Evolutionary conservation across 1,140 invertebrate genomes (phyloP).

Genomic region (Heliconius nattereri): DNA sequence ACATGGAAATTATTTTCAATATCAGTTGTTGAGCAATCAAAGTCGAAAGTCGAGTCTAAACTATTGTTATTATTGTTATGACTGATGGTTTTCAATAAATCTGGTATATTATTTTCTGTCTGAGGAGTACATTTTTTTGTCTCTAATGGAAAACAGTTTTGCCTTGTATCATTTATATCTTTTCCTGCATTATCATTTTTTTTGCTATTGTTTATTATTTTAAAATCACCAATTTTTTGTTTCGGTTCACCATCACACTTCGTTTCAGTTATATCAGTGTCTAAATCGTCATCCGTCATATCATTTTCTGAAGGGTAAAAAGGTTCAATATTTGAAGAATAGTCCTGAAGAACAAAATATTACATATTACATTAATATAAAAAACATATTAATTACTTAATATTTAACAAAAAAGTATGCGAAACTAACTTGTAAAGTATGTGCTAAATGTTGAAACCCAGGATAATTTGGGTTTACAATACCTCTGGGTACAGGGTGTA

Average conservation of each 20-base stretch:
- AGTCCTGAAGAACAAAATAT: constrained; percentile 58
- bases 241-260: not conserved
- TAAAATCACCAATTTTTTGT: not conserved
- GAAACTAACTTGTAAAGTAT: constrained; percentile 78
- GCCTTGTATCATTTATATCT: not conserved
- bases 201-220: not conserved
- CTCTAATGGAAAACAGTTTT: not conserved
- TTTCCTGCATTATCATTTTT: not conserved
- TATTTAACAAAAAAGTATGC: not conserved
- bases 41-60: constrained; percentile 51
- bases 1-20: constrained; percentile 76
- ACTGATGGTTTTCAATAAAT: constrained; percentile 66
- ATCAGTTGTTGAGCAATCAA: constrained; percentile 62
- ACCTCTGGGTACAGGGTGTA: constrained; percentile 81
- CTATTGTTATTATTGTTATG: constrained; percentile 64
- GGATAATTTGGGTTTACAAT: constrained; percentile 91
- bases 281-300: constrained; percentile 75
- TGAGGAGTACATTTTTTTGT: not conserved
- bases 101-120: constrained; percentile 63
- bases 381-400: not conserved
- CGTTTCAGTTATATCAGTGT: constrained; percentile 54
- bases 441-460: constrained; percentile 85
- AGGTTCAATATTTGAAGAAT: constrained; percentile 70
- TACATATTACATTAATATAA: constrained; percentile 16
- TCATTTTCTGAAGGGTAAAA: constrained; percentile 77